Evolutionary conservation across 2,113 vertebrate genomes (phyloP).

Genomic region (Vimba vimba): DNA sequence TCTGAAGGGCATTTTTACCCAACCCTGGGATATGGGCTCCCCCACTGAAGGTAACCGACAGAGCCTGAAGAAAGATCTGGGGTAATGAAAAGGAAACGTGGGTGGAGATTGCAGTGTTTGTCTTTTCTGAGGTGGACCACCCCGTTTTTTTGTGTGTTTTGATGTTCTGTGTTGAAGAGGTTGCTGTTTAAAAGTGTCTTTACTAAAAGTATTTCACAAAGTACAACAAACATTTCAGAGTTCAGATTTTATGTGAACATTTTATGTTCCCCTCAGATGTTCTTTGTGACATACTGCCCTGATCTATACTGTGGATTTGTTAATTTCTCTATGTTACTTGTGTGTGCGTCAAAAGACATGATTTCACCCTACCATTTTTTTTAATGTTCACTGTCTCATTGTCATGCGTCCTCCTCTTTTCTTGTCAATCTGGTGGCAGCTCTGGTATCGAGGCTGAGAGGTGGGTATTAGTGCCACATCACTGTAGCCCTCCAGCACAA

Average conservation of each 20-base stretch:
- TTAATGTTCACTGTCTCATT: constrained; percentile 41
- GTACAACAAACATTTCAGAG: background rate
- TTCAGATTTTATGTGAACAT: too few species aligned
- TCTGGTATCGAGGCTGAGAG: constrained; percentile 72
- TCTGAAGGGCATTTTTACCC: constrained; percentile 82
- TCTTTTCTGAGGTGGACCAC: background rate
- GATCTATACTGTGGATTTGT: constrained; percentile 19
- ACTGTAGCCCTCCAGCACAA: constrained; percentile 21
- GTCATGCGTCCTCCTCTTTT: constrained; percentile 39
- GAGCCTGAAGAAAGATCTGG: constrained; percentile 6
- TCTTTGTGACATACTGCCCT: constrained; percentile 46
- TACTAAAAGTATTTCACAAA: background rate
- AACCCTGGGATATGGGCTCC: constrained; percentile 78
- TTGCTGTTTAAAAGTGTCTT: background rate
- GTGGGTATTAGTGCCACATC: constrained; percentile 61
- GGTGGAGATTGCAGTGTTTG: constrained; percentile 27
- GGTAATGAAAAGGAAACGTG: background rate
- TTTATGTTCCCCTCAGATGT: background rate
- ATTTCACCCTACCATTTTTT: constrained; percentile 3
- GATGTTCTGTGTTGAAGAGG: constrained; percentile 24
- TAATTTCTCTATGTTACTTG: constrained; percentile 32
- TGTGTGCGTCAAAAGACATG: constrained; percentile 22
- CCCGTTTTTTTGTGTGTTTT: background rate
- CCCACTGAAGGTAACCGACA: constrained; percentile 77
- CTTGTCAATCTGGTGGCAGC: constrained; percentile 57